Evolutionary conservation across 2,888 invertebrate species (phyloP), one percentile per base, ranked within the genome.

Genomic region (Diploptera punctata): DNA sequence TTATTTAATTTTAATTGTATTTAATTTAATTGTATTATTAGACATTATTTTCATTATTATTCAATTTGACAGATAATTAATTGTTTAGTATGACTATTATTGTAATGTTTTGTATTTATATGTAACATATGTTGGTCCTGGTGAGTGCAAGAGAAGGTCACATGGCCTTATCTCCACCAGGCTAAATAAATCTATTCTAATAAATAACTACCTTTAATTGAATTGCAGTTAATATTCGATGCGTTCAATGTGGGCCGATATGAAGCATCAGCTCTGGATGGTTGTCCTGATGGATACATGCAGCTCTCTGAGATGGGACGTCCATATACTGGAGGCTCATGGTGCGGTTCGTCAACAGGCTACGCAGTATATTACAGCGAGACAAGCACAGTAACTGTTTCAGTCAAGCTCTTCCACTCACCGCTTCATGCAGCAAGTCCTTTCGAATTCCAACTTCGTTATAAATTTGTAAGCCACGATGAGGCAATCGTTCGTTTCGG

Each of bases 201-300:
- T n/a, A n/a, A n/a, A n/a, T n/a, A n/a, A 18, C 18, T 19, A 79
- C 75, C n/a, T n/a, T n/a, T n/a, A n/a, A n/a, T n/a, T n/a, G n/a
- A n/a, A 75, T 83, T 83, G 21, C 86, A 90, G 90, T 86, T 94
- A 73, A 91, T 94, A 77, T 94, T 95, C 87, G 95, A 95, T 81
- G 92, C 93, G 80, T 95, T 95, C 85, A 92, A 91, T 80, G 91
- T 95, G 78, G 95, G 95, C 1, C 89, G 93, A 67, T 92, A 93
- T 82, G 92, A 93, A 80, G 85, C 91, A 68, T 88, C 89, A 75
- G 80, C 89, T 73, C 81, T 88, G 76, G 88, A 93, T 79, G 93
- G 93, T 77, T 95, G 95, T 82, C 93, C 94, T 16, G 94, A 94
- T 81, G 95, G 95, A 68, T 94, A 92, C 84, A 92, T 95, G 90